These are phyloP conservation scores for Acheta domesticus DNA, from an alignment of 2,888 invertebrate genomes.

Conservation along the genomic window DNA sequence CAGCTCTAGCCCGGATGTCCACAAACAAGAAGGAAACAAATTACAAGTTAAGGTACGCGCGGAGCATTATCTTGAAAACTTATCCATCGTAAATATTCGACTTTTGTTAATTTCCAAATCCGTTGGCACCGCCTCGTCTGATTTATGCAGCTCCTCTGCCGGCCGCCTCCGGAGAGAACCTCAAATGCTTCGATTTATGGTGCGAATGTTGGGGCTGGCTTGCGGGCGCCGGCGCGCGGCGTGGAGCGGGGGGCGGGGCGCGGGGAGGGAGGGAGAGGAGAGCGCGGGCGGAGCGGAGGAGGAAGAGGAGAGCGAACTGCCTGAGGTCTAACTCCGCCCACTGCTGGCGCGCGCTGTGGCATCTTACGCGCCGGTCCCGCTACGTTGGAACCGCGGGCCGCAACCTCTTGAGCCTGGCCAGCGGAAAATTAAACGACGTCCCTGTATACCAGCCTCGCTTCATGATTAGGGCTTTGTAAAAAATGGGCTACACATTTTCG, in stretches of 20 bases:
- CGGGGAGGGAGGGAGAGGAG: neutral
- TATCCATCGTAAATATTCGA: slow-evolving; percentile 18
- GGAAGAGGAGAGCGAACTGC: neutral
- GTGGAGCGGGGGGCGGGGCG: neutral
- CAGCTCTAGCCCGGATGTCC: neutral
- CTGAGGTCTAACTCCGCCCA: neutral
- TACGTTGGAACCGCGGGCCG: too few relatives aligned
- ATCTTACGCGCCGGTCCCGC: neutral
- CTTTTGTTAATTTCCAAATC: slow-evolving; percentile 18
- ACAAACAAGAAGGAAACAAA: slow-evolving; percentile 9
- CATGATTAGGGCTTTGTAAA: too few relatives aligned
- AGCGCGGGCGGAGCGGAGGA: neutral
- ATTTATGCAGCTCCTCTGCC: neutral
- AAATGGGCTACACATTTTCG: too few relatives aligned
- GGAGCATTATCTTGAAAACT: slow-evolving; percentile 18
- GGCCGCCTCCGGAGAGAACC: neutral
- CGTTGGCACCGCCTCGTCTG: slow-evolving; percentile 4
- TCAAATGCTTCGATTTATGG: slow-evolving; percentile 18
- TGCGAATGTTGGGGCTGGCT: neutral
- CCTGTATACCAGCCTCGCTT: too few relatives aligned
- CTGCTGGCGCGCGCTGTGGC: neutral
- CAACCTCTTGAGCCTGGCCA: too few relatives aligned
- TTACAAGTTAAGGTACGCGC: slow-evolving; percentile 18
- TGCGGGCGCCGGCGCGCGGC: neutral
- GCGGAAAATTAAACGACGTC: too few relatives aligned